These are phyloP conservation scores for Stercorarius parasiticus DNA, from an alignment of 2,113 vertebrate species.

Conservation along the genomic window DNA sequence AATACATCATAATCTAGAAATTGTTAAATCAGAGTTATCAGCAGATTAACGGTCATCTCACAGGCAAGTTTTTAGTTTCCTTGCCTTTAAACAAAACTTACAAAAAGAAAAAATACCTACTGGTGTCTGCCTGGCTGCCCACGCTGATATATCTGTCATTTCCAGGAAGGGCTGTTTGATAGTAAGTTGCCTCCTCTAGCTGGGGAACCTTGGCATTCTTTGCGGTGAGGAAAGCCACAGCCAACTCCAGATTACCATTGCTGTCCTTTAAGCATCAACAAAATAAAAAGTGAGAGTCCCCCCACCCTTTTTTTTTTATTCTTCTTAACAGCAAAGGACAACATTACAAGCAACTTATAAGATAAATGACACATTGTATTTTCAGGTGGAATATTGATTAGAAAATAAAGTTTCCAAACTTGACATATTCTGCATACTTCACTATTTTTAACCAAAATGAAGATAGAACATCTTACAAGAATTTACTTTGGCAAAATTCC, in stretches of 20 bases:
- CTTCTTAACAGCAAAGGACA: background rate
- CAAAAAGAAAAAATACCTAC: slow-evolving; percentile 75
- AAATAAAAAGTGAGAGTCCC: background rate
- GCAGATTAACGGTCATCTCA: background rate
- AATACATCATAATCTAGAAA: background rate
- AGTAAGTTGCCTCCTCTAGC: slow-evolving; percentile 90
- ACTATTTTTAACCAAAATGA: background rate
- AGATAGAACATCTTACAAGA: background rate
- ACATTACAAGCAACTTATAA: background rate
- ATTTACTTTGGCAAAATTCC: background rate
- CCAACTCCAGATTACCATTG: slow-evolving; percentile 94
- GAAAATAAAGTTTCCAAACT: background rate
- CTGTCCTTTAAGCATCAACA: slow-evolving; percentile 84
- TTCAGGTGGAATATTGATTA: background rate
- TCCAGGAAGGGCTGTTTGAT: slow-evolving; percentile 90
- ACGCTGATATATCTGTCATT: slow-evolving; percentile 97
- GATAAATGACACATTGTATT: background rate
- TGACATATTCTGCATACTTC: background rate
- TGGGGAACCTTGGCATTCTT: slow-evolving; percentile 94
- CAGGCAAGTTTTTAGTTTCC: background rate
- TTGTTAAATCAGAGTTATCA: background rate
- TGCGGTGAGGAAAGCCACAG: slow-evolving; percentile 92
- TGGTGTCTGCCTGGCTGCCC: slow-evolving; percentile 96
- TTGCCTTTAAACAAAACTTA: background rate
- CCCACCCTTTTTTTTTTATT: background rate